phyloP scores from a whole-genome alignment of 2,113 vertebrate species.

The Candoia aspera region DNA sequence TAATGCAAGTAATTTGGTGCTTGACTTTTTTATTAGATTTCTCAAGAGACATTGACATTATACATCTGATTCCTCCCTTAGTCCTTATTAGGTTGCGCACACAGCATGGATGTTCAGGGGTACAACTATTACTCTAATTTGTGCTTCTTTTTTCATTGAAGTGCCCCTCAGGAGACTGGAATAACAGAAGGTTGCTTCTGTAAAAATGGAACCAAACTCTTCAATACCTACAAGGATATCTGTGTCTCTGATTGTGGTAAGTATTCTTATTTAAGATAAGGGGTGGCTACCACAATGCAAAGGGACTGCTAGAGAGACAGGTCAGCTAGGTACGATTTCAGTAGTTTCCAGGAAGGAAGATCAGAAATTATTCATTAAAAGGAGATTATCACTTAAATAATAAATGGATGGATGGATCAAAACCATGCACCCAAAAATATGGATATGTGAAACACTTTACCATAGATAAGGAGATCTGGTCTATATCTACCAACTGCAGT shows the following conservation, averaged over 20 bases:
- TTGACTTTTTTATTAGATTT: not conserved
- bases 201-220: slow-evolving; percentile 56
- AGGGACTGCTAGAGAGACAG: not conserved
- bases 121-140: not conserved
- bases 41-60: not conserved
- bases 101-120: not conserved
- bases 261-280: slow-evolving; percentile 39
- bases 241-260: slow-evolving; percentile 80
- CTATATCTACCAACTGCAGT: not conserved
- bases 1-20: not conserved
- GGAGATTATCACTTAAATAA: not conserved
- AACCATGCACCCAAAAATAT: not conserved
- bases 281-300: not conserved
- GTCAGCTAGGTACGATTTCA: not conserved
- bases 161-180: slow-evolving; percentile 46
- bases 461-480: not conserved
- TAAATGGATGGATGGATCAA: not conserved
- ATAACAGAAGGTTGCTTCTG: slow-evolving; percentile 89
- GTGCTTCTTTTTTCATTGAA: slow-evolving; percentile 32
- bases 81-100: not conserved
- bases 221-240: slow-evolving; percentile 56
- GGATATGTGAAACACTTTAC: not conserved
- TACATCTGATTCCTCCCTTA: not conserved
- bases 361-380: not conserved
- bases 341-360: not conserved